Conservation (phyloP, 2,797 vertebrate genomes). For the Streptopelia turtur region DNA sequence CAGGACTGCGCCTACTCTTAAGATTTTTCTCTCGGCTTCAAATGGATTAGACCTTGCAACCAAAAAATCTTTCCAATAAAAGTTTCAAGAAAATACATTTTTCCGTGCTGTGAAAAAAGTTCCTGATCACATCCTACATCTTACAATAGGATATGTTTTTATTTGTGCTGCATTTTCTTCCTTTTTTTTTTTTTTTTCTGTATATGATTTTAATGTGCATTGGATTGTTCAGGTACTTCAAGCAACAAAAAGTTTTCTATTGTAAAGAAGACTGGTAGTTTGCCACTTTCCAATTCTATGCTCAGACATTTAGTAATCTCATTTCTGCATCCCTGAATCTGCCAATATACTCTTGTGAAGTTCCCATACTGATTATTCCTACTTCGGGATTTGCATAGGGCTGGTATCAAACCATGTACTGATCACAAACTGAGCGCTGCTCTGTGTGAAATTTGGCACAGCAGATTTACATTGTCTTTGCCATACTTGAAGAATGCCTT, state of each 20-base stretch:
- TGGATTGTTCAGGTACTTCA: not conserved
- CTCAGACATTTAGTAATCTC: not conserved
- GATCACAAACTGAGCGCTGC: not conserved
- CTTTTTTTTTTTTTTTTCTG: not conserved
- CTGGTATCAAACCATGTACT: not conserved
- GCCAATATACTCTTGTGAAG: not conserved
- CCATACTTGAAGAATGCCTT: not conserved
- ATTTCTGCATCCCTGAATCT: not conserved
- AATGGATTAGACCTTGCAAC: not conserved
- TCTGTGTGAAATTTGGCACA: not conserved
- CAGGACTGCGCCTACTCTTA: not conserved
- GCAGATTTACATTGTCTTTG: not conserved
- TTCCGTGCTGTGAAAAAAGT: not conserved
- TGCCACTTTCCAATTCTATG: not conserved
- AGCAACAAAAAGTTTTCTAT: not conserved
- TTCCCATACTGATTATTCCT: not conserved
- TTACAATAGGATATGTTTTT: not conserved
- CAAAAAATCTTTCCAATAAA: not conserved
- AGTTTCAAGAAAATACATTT: not conserved
- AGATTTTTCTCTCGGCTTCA: not conserved
- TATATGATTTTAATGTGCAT: not conserved
- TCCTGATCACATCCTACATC: not conserved
- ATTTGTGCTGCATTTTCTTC: not conserved
- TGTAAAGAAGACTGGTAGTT: not conserved
- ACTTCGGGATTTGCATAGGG: not conserved